Evolutionary conservation across 2,113 vertebrate species (phyloP).

Genomic region (Stomatorhinus ivindoensis): DNA sequence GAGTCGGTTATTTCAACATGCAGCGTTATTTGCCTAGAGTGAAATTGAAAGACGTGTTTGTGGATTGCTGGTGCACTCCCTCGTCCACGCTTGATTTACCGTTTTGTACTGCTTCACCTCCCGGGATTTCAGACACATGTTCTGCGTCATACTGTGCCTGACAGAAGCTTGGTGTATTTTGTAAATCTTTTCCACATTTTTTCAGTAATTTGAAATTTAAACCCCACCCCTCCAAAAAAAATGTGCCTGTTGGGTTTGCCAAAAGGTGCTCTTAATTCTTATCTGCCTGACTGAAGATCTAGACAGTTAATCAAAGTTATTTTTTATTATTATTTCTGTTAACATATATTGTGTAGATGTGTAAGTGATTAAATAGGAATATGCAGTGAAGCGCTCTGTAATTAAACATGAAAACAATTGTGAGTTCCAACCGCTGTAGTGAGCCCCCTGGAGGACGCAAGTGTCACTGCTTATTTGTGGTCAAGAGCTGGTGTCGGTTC

Average conservation of each 20-base stretch:
- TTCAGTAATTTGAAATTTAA: not conserved
- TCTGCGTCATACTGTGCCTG: not conserved
- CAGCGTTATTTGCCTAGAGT: not conserved
- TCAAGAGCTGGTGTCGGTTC: not conserved
- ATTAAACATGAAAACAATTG: not conserved
- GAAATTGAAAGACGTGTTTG: not conserved
- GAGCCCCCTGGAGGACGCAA: not conserved
- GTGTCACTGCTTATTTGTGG: not conserved
- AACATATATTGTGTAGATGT: not conserved
- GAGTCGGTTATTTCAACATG: not conserved
- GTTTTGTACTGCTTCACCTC: not conserved
- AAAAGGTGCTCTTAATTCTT: not conserved
- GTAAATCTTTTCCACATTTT: not conserved
- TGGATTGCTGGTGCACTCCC: not conserved
- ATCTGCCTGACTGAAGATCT: not conserved
- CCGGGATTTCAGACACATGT: not conserved
- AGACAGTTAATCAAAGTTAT: not conserved
- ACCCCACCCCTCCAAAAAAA: not conserved
- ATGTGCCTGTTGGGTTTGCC: not conserved
- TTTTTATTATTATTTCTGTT: not conserved
- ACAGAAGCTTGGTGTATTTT: not conserved
- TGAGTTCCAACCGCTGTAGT: not conserved
- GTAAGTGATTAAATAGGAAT: not conserved
- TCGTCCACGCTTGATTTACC: not conserved
- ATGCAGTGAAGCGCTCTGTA: not conserved